These are phyloP conservation scores for Garra rufa DNA, from an alignment of 2,113 vertebrate species.

Conservation along the genomic window DNA sequence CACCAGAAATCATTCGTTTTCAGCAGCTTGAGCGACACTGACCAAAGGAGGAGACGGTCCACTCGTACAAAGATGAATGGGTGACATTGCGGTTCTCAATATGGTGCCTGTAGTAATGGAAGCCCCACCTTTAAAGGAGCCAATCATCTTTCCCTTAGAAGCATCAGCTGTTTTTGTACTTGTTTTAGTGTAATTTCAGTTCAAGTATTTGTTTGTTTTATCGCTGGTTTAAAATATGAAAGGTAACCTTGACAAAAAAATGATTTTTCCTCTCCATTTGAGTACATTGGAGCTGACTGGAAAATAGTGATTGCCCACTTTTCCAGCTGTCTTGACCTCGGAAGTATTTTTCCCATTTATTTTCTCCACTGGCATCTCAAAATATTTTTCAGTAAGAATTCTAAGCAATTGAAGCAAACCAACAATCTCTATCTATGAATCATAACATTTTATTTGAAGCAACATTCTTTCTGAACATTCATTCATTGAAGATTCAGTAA, in stretches of 20 bases:
- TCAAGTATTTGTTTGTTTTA: not conserved
- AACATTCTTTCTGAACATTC: not conserved
- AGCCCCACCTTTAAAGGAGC: not conserved
- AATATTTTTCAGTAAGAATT: not conserved
- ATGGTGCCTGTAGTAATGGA: not conserved
- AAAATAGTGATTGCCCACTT: not conserved
- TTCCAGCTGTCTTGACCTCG: not conserved
- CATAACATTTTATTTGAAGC: not conserved
- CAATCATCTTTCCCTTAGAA: not conserved
- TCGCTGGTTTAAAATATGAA: not conserved
- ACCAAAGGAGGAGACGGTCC: not conserved
- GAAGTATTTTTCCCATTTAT: not conserved
- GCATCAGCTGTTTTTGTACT: not conserved
- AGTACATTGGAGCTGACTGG: not conserved
- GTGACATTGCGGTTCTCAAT: not conserved
- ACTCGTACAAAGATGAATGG: not conserved
- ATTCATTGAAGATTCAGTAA: too few species aligned
- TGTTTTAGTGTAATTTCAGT: not conserved
- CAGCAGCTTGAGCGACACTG: not conserved
- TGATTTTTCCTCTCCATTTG: not conserved
- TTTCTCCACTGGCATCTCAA: not conserved
- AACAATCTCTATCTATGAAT: not conserved
- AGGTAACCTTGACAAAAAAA: not conserved
- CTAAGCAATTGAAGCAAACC: not conserved
- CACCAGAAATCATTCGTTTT: not conserved